Evolutionary conservation across 2,888 invertebrate species (phyloP), one percentile per base, ranked within the genome.

Genomic region (Nephrocerus scutellatus): DNA sequence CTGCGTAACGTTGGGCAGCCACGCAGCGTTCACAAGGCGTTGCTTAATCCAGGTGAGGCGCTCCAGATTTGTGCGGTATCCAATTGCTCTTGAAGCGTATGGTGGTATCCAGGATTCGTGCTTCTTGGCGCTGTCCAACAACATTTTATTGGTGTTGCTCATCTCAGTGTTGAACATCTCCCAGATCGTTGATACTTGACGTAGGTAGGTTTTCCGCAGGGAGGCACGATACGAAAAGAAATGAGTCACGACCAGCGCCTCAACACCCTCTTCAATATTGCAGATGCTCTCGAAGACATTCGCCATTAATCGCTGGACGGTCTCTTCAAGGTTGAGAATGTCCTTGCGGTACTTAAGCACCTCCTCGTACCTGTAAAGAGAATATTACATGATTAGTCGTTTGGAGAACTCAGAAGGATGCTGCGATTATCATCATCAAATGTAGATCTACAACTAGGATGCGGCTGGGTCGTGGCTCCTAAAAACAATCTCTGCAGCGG

Each of bases 281-380:
- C 80, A 81, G 6, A 87, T 77, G 6, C 80, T 77, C 49, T 82
- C 80, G 59, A 91, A 91, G 0, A 85, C 82, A 1, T 79, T 76
- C 30, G 80, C 77, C 25, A 88, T 80, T 6, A 90, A 72, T 58
- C 90, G 89, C 62, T 89, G 86, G 49, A 90, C 79, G 49, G 86
- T 84, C 48, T 86, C 75, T 75, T 85, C 77, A 36, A 79, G 55
- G 38, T 72, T 72, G 36, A 72, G 71, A 14, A 77, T 65, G 10
- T 70, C 67, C 4, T 62, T 59, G 0, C 74, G 68, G 54, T 76
- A 79, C 24, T 51, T 52, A 3, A 59, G 39, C 16, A 56, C 57
- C 41, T 60, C 55, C 4, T 52, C 50, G 15, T 62, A 59, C 52
- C 54, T 53, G 19, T 9, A 22, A 31, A 5, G 12, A 14, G 12